Evolutionary conservation across 2,797 vertebrate species (phyloP).

Genomic region (Pelochelys cantorii): DNA sequence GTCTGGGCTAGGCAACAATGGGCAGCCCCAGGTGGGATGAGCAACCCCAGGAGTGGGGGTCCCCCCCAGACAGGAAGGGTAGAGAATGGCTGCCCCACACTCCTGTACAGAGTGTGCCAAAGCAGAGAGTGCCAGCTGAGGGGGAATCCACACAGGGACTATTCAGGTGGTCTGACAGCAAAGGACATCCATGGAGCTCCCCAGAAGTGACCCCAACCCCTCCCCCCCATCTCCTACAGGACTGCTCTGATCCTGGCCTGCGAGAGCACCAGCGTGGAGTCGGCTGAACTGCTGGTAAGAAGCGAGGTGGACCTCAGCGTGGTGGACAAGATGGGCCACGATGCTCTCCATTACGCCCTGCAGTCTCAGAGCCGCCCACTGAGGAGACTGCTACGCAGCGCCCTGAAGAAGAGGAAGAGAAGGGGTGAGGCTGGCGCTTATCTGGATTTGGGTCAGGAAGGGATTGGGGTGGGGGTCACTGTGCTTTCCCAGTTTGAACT

Average conservation of each 20-base stretch:
- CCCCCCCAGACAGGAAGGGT: not conserved
- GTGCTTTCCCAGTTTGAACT: not conserved
- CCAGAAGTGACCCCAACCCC: not conserved
- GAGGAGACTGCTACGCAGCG: slow-evolving; percentile 20
- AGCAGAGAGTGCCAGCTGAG: not conserved
- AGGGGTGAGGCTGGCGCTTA: slow-evolving; percentile 52
- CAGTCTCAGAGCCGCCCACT: not conserved
- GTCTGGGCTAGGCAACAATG: not conserved
- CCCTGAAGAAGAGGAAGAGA: slow-evolving; percentile 1
- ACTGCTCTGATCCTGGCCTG: slow-evolving; percentile 79
- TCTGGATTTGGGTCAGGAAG: not conserved
- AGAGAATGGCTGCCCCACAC: not conserved
- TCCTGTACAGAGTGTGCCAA: not conserved
- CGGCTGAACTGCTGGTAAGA: slow-evolving; percentile 70
- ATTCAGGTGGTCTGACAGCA: not conserved
- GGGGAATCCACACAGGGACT: not conserved
- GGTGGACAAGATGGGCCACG: slow-evolving; percentile 34
- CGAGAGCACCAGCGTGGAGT: slow-evolving; percentile 70
- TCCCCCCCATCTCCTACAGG: slow-evolving; percentile 28
- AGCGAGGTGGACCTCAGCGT: slow-evolving; percentile 53
- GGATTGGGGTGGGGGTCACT: not conserved
- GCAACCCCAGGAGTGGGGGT: not conserved
- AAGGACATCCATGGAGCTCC: not conserved
- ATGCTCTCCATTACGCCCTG: slow-evolving; percentile 43
- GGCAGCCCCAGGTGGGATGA: not conserved